Base-by-base conservation (phyloP, 2,888 invertebrate genomes). In the Strigamia transsilvanica region DNA sequence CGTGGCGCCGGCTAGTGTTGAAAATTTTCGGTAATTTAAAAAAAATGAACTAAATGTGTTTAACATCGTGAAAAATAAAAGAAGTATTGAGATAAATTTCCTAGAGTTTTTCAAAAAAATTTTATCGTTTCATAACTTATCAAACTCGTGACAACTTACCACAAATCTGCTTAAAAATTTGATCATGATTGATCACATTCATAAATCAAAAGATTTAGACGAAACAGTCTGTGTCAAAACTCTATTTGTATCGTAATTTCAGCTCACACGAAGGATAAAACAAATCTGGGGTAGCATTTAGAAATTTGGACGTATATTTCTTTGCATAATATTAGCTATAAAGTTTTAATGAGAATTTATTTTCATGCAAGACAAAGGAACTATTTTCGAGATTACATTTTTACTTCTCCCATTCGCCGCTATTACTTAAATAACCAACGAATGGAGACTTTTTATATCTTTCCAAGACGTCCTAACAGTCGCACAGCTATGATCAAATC, bases 171-270 rank as follows among this genome's bases (percentile, higher is more conserved):
- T 46, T 46, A 46, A 46, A 42, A 46, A 46, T 9, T 46, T 46
- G 46, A 46, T 46, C 46, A 46, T 46, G 46, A 46, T 46, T 46
- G 46, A 46, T 46, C 46, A 46, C 46, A 46, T 46, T 46, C 46
- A 46, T 46, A 46, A 4, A 46, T 46, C 46, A 46, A 46, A 46
- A 13, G 15, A 46, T 46, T 46, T 46, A n/a, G 0, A 46, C 1
- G 5, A 46, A 13, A 7, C 1, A 1, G 4, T 46, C 15, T 15
- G 46, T 46, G 46, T 46, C 46, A 46, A 42, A 46, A 46, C 13
- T n/a, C 9, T 5, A 46, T 46, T 13, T 46, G 46, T 13, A 13
- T 12, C 12, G 1, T 15, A 15, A 15, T 46, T 46, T 46, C 2
- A 46, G 12, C 46, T 46, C n/a, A 13, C n/a, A 46, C 2, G 2